phyloP scores from a whole-genome alignment of 2,888 invertebrate genomes.

The Standfussiana lucernea region DNA sequence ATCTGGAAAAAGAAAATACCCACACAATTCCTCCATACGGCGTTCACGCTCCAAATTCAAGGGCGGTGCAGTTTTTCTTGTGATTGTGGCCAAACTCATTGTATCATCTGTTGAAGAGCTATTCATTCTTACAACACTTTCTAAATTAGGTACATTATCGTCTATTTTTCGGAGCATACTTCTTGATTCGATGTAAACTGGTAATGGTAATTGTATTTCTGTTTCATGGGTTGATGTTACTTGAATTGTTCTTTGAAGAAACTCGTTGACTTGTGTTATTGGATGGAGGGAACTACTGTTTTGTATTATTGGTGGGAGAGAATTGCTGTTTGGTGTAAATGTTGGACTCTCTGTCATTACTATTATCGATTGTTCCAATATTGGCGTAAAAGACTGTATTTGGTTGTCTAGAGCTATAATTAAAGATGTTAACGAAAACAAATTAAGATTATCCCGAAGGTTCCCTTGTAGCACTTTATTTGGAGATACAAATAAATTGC shows the following conservation, averaged over 20 bases:
- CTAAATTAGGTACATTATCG: conserved; percentile 16
- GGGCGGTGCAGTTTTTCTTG: conserved; percentile 36
- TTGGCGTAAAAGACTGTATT: background rate
- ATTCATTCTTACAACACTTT: conserved; percentile 15
- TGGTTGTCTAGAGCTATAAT: background rate
- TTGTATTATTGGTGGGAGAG: background rate
- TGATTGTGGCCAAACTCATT: conserved; percentile 35
- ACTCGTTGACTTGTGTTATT: conserved; percentile 1
- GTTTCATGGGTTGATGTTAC: too few species aligned
- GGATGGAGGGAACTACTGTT: background rate
- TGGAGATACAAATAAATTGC: conserved; percentile 4
- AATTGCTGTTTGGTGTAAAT: conserved; percentile 4
- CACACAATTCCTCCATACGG: conserved; percentile 47
- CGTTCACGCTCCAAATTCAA: conserved; percentile 43
- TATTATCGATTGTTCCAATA: background rate
- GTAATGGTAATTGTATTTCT: too few species aligned
- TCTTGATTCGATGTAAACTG: conserved; percentile 9
- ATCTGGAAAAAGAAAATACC: conserved; percentile 66
- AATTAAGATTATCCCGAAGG: background rate
- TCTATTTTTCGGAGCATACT: conserved; percentile 15
- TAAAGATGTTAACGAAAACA: conserved; percentile 14
- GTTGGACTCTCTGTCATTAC: background rate
- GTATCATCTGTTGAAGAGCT: background rate
- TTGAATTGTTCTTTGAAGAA: background rate
- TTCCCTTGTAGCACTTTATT: background rate